A percentile compares a stretch with the other conserved stretches of the same genome.
These are phyloP conservation scores for Caenorhabditis drosophilae DNA, from an alignment of 2,888 invertebrate genomes.

Conservation along the genomic window DNA sequence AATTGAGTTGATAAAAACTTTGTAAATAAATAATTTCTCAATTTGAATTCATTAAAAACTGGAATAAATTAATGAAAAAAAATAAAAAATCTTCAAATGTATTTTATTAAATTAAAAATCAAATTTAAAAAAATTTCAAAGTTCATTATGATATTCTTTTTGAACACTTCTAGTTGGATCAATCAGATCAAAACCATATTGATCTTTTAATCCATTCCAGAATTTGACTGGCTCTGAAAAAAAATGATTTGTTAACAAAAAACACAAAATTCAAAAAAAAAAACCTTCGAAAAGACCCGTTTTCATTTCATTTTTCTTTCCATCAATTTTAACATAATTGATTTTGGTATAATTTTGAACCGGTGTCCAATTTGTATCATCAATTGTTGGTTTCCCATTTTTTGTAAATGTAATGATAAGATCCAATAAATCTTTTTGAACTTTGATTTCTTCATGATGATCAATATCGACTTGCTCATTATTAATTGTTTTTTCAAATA, in stretches of 20 bases:
- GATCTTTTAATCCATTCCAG: constrained; percentile 20
- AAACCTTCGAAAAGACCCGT: constrained; percentile 28
- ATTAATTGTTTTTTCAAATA: constrained; percentile 27
- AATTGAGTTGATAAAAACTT: too few species aligned
- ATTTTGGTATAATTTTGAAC: constrained; percentile 20
- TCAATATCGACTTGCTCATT: too few species aligned
- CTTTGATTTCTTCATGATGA: not conserved
- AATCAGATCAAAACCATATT: constrained; percentile 25
- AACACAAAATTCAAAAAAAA: too few species aligned
- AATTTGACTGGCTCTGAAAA: constrained; percentile 15
- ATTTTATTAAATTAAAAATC: too few species aligned
- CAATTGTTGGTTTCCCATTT: constrained; percentile 20
- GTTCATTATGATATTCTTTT: not conserved
- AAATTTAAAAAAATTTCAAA: not conserved
- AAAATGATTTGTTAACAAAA: not conserved
- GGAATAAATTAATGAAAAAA: too few species aligned
- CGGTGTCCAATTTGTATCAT: constrained; percentile 24
- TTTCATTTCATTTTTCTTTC: constrained; percentile 12
- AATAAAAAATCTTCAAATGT: too few species aligned
- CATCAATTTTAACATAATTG: constrained; percentile 19
- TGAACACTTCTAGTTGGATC: constrained; percentile 11
- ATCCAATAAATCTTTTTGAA: constrained; percentile 15
- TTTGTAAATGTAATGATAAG: constrained; percentile 32
- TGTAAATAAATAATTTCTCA: too few species aligned
- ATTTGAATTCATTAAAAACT: too few species aligned